Evolutionary conservation across 2,888 invertebrate species (phyloP).

Genomic region (Germaria angustata): DNA sequence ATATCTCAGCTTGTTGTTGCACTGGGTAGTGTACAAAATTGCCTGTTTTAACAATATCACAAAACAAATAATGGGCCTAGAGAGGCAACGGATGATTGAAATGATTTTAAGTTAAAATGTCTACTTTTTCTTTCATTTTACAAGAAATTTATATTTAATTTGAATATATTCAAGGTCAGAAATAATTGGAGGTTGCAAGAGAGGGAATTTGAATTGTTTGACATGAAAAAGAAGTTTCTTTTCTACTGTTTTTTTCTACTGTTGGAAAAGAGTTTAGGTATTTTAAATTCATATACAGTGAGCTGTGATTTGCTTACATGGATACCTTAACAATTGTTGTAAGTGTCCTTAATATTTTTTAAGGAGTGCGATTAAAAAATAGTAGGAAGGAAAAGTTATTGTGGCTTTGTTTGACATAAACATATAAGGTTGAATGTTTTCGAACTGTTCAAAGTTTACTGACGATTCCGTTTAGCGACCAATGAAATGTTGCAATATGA

Average conservation of each 20-base stretch:
- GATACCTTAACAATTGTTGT: too few species aligned
- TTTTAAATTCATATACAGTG: too few species aligned
- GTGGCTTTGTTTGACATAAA: too few species aligned
- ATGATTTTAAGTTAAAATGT: neutral
- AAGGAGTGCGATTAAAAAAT: too few species aligned
- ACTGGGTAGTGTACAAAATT: slow-evolving; percentile 23
- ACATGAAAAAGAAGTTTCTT: neutral
- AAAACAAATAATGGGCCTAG: neutral
- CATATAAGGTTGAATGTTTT: too few species aligned
- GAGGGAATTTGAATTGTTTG: slow-evolving; percentile 23
- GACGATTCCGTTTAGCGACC: too few species aligned
- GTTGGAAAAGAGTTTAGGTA: too few species aligned
- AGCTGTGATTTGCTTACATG: too few species aligned
- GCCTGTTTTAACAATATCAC: neutral
- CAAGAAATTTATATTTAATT: slow-evolving; percentile 25
- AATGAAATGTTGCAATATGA: too few species aligned
- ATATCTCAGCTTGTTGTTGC: neutral
- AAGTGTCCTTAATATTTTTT: too few species aligned
- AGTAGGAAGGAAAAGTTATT: too few species aligned
- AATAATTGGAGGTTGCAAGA: slow-evolving; percentile 36
- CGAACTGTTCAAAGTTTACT: too few species aligned
- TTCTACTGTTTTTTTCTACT: neutral
- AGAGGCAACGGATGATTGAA: slow-evolving; percentile 6
- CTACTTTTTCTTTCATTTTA: neutral
- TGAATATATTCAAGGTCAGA: slow-evolving; percentile 43